Conservation (phyloP, 35 echinoderm and acorn worm genomes). For the Heliocidaris tuberculata region DNA sequence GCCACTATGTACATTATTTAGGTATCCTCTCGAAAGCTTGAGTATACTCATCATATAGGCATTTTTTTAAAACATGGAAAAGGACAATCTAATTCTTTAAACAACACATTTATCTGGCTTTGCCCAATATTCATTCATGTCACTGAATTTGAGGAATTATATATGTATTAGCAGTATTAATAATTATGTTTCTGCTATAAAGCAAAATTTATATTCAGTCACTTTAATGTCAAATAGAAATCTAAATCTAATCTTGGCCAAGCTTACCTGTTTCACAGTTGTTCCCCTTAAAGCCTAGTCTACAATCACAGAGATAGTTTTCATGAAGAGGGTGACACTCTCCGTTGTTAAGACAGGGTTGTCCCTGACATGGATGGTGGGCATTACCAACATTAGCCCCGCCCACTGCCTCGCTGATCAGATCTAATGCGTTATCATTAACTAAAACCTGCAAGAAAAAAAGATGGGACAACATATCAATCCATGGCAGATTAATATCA, state of each 20-base stretch:
- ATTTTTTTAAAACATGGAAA: no score
- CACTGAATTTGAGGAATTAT: no score
- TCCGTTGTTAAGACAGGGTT: conserved; percentile 79
- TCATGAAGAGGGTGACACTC: conserved; percentile 82
- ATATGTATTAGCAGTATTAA: no score
- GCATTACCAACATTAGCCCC: conserved; percentile 87
- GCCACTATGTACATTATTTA: no score
- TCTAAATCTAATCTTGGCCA: not conserved
- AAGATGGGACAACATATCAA: not conserved
- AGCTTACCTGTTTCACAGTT: conserved; percentile 88
- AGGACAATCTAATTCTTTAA: no score
- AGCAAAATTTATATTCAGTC: no score
- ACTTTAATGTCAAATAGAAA: not conserved
- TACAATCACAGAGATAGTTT: conserved; percentile 76
- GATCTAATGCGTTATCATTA: conserved; percentile 74
- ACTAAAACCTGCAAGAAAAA: conserved; percentile 72
- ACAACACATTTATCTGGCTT: no score
- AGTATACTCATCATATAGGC: no score
- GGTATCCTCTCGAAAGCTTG: no score
- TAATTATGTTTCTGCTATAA: no score
- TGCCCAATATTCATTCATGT: no score
- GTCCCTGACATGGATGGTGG: conserved; percentile 71
- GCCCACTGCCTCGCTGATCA: conserved; percentile 75
- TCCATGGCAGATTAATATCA: not conserved
- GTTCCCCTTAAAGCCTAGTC: conserved; percentile 69